Evolutionary conservation across 2,888 invertebrate species (phyloP).

Genomic region (Alitta virens): DNA sequence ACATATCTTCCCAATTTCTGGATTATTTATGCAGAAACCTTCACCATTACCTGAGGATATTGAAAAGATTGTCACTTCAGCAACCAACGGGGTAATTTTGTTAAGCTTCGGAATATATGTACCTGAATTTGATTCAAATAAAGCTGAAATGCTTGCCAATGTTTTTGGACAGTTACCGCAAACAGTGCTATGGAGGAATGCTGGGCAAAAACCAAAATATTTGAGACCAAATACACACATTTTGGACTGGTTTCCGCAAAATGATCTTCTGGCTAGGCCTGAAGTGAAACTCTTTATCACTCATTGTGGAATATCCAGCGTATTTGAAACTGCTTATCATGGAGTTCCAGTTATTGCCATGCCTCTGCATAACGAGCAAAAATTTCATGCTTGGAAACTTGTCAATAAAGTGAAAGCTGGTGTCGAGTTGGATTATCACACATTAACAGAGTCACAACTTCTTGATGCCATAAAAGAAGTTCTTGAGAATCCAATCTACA

Average conservation of each 20-base stretch:
- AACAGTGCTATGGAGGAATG: constrained; percentile 8
- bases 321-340: constrained; percentile 2
- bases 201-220: neutral
- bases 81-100: constrained; percentile 12
- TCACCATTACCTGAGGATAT: too few relatives aligned
- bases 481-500: neutral
- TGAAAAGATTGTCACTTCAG: too few relatives aligned
- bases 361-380: constrained; percentile 7
- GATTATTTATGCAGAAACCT: too few relatives aligned
- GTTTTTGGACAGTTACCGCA: constrained; percentile 5
- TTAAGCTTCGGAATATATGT: constrained; percentile 10
- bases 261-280: constrained; percentile 9
- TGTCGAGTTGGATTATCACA: neutral
- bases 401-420: constrained; percentile 4
- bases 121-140: neutral
- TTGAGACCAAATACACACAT: constrained; percentile 2
- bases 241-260: constrained; percentile 11
- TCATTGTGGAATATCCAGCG: constrained; percentile 12
- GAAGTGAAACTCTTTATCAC: constrained; percentile 12
- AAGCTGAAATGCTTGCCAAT: constrained; percentile 7
- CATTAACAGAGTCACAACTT: neutral
- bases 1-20: too few relatives aligned
- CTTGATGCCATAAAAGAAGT: neutral
- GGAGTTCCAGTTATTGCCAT: constrained; percentile 4
- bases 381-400: neutral